These are phyloP conservation scores for Myxocyprinus asiaticus DNA, from an alignment of 2,113 vertebrate species.

Conservation along the genomic window DNA sequence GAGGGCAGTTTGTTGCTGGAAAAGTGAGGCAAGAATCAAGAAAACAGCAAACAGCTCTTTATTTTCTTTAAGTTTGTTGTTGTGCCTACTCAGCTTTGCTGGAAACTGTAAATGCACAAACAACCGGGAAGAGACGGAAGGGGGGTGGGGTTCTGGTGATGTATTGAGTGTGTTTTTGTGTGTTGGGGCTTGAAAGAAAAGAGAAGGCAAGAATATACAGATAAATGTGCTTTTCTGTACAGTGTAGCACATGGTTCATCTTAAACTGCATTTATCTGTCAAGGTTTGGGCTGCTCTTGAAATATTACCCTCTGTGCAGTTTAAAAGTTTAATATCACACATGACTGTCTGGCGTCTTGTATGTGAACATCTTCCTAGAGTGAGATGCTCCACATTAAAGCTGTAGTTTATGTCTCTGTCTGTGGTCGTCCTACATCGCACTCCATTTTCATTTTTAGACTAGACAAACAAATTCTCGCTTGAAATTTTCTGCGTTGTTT, in stretches of 20 bases:
- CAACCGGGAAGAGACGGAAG: background rate
- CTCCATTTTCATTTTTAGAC: too few species aligned
- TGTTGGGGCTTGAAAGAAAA: background rate
- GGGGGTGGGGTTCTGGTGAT: background rate
- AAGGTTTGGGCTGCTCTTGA: background rate
- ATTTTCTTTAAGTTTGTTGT: background rate
- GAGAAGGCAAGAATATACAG: constrained; percentile 12
- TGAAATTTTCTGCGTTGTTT: too few species aligned
- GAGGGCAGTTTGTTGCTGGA: too few species aligned
- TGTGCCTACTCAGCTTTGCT: constrained; percentile 12
- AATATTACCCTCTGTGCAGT: constrained; percentile 20
- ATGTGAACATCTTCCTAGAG: constrained; percentile 10
- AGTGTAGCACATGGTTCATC: background rate
- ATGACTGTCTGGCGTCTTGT: constrained; percentile 18
- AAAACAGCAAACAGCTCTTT: background rate
- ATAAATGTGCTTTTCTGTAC: constrained; percentile 12
- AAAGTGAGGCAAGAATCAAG: background rate
- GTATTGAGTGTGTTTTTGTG: background rate
- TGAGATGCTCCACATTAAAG: constrained; percentile 7
- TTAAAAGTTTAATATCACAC: constrained; percentile 32
- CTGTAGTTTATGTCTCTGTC: constrained; percentile 1
- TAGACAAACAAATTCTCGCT: too few species aligned
- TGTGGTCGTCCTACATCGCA: too few species aligned
- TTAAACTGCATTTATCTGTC: constrained; percentile 12
- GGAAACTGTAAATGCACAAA: constrained; percentile 9